Evolutionary conservation across 2,888 invertebrate genomes (phyloP).

Genomic region (Cyrtodaria siliqua): DNA sequence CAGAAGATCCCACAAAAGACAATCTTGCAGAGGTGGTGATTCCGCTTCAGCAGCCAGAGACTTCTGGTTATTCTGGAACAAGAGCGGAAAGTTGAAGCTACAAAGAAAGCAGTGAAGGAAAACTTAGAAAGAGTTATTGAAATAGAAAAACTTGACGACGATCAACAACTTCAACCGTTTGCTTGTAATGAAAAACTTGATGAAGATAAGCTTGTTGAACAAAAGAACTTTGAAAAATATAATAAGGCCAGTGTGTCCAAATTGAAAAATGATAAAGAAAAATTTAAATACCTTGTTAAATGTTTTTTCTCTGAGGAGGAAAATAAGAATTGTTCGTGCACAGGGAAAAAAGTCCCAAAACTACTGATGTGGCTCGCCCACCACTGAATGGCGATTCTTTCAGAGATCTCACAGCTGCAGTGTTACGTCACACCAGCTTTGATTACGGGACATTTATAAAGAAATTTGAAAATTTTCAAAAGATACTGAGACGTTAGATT

Average conservation of each 20-base stretch:
- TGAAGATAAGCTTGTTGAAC: too few species aligned
- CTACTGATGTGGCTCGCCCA: slow-evolving; percentile 9
- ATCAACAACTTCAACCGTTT: not conserved
- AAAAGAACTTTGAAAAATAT: too few species aligned
- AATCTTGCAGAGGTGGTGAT: too few species aligned
- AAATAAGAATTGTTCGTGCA: slow-evolving; percentile 18
- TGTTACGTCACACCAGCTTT: slow-evolving; percentile 12
- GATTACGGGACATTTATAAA: slow-evolving; percentile 19
- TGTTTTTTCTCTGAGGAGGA: slow-evolving; percentile 27
- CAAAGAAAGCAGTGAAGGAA: slow-evolving; percentile 5
- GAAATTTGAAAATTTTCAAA: slow-evolving; percentile 32
- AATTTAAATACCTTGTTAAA: slow-evolving; percentile 22
- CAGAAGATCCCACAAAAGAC: too few species aligned
- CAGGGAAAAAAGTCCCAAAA: slow-evolving; percentile 16
- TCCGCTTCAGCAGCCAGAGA: too few species aligned
- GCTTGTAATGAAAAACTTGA: not conserved
- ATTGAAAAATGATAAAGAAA: slow-evolving; percentile 10
- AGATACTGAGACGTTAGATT: slow-evolving; percentile 24
- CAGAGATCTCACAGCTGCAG: slow-evolving; percentile 11
- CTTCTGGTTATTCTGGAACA: too few species aligned
- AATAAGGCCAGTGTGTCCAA: too few species aligned
- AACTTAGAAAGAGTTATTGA: not conserved
- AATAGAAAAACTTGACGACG: slow-evolving; percentile 7
- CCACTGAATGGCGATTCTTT: slow-evolving; percentile 17
- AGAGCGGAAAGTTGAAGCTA: not conserved